Base-by-base conservation (phyloP, 2,113 vertebrate genomes). In the Sisor rabdophorus region DNA sequence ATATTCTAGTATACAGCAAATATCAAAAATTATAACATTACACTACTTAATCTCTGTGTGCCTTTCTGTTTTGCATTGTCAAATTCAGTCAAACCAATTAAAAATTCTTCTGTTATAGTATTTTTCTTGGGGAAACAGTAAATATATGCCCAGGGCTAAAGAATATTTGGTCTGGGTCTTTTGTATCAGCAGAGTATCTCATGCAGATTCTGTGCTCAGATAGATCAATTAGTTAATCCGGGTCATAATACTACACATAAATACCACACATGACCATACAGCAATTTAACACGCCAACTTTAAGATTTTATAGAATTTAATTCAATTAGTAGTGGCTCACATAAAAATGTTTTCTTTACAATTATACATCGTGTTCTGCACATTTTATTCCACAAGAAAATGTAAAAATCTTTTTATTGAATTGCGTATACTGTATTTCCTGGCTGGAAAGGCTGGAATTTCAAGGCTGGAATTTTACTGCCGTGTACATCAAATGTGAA, bases 401-500 rank as follows among this genome's bases (percentile, higher is more conserved):
- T 19, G 13, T 54, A 72, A 54, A 55, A 55, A 72, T 58, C 32
- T 53, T 44, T 55, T 63, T 50, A 55, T 59, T 82, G 84, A 86
- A 84, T 79, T 83, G 87, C 87, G 89, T 90, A 89, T 87, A 44
- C 40, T 10, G 40, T 44, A 88, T 87, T 86, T 88, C 87, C 86
- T n/a, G 86, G 83, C 84, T 88, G n/a, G n/a, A n/a, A 89, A 78
- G 88, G 88, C 90, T 88, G 78, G 80, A 65, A 82, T 87, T 86
- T 90, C n/a, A 89, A 78, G 88, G 88, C 90, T 88, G 78, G 80
- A 65, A 82, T 87, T 86, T 90, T 89, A 88, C 88, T 90, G 91
- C 86, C 83, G 89, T 87, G 87, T 89, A 90, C 89, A 92, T 91
- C 86, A 90, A 86, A 83, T 75, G 69, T 90, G 90, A 92, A 92